Conservation (phyloP, 2,888 invertebrate species). For the Cerceris rybyensis region DNA sequence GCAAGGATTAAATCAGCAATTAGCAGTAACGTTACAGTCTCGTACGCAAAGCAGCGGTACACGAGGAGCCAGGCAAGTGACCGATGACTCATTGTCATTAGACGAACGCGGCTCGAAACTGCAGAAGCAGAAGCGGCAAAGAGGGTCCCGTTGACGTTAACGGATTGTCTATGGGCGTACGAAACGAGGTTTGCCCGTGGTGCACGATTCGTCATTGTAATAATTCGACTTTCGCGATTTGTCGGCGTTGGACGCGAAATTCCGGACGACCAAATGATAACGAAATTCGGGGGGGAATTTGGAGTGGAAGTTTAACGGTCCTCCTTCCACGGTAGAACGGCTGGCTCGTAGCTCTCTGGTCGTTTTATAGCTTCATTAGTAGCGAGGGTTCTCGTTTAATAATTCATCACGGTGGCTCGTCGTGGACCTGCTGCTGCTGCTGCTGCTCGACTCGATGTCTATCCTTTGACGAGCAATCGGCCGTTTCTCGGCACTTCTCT, state of each 20-base stretch:
- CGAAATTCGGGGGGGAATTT: conserved; percentile 11
- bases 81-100: conserved; percentile 67
- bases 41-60: conserved; percentile 31
- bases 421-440: conserved; percentile 44
- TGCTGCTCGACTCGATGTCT: conserved; percentile 42
- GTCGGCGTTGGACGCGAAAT: background rate
- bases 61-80: conserved; percentile 44
- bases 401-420: conserved; percentile 70
- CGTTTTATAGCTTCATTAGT: conserved; percentile 77
- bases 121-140: conserved; percentile 21
- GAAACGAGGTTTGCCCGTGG: conserved; percentile 13
- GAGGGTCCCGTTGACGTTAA: conserved; percentile 55
- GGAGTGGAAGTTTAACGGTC: conserved; percentile 20
- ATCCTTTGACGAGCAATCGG: conserved; percentile 64
- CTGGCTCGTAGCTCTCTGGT: conserved; percentile 43
- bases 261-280: background rate
- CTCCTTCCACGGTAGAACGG: conserved; percentile 2
- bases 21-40: conserved; percentile 40
- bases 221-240: conserved; percentile 40
- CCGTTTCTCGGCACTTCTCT: conserved; percentile 41
- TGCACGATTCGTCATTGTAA: conserved; percentile 58
- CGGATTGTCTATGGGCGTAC: conserved; percentile 52
- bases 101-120: conserved; percentile 45
- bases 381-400: conserved; percentile 75
- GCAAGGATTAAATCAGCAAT: conserved; percentile 60